Conservation (phyloP, 1,140 invertebrate genomes). For the Drosophila nannoptera region DNA sequence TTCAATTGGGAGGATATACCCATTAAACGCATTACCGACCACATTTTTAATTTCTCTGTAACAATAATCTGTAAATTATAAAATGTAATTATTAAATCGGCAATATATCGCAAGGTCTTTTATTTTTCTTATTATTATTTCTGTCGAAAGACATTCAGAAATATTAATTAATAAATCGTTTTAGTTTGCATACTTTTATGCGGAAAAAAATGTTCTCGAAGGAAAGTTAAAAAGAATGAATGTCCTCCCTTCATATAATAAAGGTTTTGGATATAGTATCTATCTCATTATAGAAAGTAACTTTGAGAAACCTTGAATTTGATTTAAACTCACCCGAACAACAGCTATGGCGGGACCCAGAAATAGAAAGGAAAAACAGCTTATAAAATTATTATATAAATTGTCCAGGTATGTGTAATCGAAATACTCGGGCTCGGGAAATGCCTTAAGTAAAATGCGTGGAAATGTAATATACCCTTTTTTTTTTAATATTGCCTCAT, state of each 20-base stretch:
- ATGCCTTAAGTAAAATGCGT: conserved; percentile 7
- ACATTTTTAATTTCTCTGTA: conserved; percentile 81
- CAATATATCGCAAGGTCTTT: neutral
- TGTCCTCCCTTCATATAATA: too few species aligned
- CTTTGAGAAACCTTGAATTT: too few species aligned
- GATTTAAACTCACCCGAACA: conserved; percentile 15
- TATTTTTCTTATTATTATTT: too few species aligned
- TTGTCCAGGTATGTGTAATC: neutral
- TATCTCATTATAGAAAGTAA: too few species aligned
- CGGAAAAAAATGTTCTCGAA: too few species aligned
- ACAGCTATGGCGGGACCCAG: conserved; percentile 14
- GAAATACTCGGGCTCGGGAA: conserved; percentile 13
- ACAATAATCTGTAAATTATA: conserved; percentile 79
- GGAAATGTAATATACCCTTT: too few species aligned
- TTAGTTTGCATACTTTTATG: too few species aligned
- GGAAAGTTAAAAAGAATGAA: too few species aligned
- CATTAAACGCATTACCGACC: conserved; percentile 92
- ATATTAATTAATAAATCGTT: too few species aligned
- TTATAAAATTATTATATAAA: neutral
- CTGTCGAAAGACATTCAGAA: too few species aligned
- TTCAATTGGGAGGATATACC: conserved; percentile 88
- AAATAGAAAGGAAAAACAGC: conserved; percentile 32
- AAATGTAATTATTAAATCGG: too few species aligned
- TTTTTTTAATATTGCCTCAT: conserved; percentile 26
- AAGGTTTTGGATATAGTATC: too few species aligned